Base-by-base conservation (phyloP, 2,113 vertebrate genomes). In the Ceuthmochares aereus region DNA sequence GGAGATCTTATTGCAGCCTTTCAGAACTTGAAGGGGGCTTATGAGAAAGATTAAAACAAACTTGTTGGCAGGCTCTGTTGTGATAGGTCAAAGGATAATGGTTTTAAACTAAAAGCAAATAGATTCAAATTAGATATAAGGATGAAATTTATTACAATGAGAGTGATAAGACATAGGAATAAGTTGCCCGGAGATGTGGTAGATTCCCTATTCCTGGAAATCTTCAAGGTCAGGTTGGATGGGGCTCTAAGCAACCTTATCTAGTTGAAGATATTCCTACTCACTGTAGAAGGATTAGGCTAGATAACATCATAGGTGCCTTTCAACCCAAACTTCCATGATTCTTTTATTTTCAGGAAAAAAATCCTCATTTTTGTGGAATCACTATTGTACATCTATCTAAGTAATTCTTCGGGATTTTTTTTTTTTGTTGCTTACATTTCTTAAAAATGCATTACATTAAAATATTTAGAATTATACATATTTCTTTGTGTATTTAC, bases 261-360 rank as follows among this genome's bases (percentile, higher is more conserved):
- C 7, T 79, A 10, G 9, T 26, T 74, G 21, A 64, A 66, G 13
- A 60, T n/a, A 1, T 37, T 17, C 18, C 3, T n/a, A 9, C 1
- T n/a, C 4, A 49, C 7, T 66, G 18, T 25, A n/a, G 16, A 1
- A 12, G 3, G 5, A 0, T n/a, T 83, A 26, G 8, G 47, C 16
- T 42, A 47, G 2, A 9, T 12, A 36, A 74, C 8, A 7, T n/a
- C 47, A 36, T 73, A 56, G 11, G 32, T 40, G 4, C 10, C 14
- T 67, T 87, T 40, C 6, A 80, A 62, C 2, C 1, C 43, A 27
- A 81, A 68, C 2, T 4, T 34, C 15, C 11, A 14, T n/a, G 12
- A 67, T 75, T 59, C 60, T 60, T 18, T 27, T 21, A 77, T 45
- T 84, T 84, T 77, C 40, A 59, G 29, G 14, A 64, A 85, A 80